Evolutionary conservation across 2,797 vertebrate genomes (phyloP), one percentile per base, ranked within the genome.

Genomic region (Erethizon dorsatum): DNA sequence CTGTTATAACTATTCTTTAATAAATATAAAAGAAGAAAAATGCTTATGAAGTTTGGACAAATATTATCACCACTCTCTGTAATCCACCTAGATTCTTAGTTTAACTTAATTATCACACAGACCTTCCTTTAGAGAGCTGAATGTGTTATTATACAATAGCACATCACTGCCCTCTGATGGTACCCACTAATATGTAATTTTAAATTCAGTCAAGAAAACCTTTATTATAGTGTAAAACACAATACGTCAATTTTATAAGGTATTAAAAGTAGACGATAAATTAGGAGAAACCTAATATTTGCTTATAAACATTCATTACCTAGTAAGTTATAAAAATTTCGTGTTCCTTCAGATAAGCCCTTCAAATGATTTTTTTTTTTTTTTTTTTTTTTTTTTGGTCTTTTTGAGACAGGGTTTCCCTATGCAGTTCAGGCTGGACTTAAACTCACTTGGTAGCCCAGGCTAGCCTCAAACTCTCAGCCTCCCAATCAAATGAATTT

Each of bases 321-420:
- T 54, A 90, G 86, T 78, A 96, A 97, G 92, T 96, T 98, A 97
- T 75, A 92, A 97, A 95, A 93, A 73, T 92, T 63, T 45, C 94
- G 94, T 95, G 75, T 56, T 57, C 93, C 82, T 97, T 93, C 2
- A 79, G 80, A 93, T 97, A 95, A 93, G 90, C 90, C 80, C 83
- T 96, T 96, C 94, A 56, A 50, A 50, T 50, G 50, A 50, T 50
- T 50, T 50, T 50, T 50, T 50, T 50, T 50, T 54, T 54, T 13
- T 11, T 50, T 10, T 5, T 50, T 10, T 50, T 50, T 56, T 54
- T 54, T 13, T 11, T 54, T 54, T 54, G 2, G 11, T 54, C 14
- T 54, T 54, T 54, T 54, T 54, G 52, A 54, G 52, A 54, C 52
- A 54, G 52, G 12, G 52, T 14, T 14, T 54, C 52, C 14, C 52